Evolutionary conservation across 2,797 vertebrate species (phyloP).

Genomic region (Linurgus olivaceus): DNA sequence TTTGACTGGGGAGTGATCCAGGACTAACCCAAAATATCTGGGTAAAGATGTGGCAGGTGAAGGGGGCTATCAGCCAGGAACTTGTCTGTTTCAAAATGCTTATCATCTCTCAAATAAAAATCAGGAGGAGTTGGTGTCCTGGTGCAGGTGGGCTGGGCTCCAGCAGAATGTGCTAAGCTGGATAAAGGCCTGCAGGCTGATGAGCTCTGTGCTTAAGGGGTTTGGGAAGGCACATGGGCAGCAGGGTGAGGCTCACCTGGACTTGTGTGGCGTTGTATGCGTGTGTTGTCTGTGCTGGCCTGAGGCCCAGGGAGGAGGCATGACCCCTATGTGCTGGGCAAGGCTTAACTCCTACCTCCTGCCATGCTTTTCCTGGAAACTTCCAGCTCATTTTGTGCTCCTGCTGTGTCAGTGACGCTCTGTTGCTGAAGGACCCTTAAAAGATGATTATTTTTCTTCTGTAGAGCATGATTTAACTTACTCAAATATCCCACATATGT

Average conservation of each 20-base stretch:
- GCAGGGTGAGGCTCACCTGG: background rate
- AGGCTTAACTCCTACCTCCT: background rate
- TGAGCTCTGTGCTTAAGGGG: background rate
- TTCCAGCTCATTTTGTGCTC: background rate
- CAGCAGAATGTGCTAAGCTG: constrained; percentile 10
- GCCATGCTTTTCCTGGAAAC: background rate
- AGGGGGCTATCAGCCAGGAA: background rate
- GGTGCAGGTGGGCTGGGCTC: background rate
- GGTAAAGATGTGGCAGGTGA: background rate
- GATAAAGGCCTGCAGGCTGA: background rate
- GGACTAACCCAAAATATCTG: background rate
- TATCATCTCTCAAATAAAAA: background rate
- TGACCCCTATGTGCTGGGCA: background rate
- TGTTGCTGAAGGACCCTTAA: background rate
- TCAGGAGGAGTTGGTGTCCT: background rate
- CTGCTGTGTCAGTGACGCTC: background rate
- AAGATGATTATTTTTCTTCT: background rate
- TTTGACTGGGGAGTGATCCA: background rate
- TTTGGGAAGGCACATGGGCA: background rate
- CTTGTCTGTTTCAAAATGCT: background rate
- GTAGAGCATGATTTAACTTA: background rate
- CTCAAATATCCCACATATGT: background rate
- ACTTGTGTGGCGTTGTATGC: background rate
- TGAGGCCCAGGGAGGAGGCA: background rate
- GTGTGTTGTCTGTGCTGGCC: background rate